Evolutionary conservation across 64 coral and sea anemone species (phyloP).

Genomic region (Pocillopora verrucosa): DNA sequence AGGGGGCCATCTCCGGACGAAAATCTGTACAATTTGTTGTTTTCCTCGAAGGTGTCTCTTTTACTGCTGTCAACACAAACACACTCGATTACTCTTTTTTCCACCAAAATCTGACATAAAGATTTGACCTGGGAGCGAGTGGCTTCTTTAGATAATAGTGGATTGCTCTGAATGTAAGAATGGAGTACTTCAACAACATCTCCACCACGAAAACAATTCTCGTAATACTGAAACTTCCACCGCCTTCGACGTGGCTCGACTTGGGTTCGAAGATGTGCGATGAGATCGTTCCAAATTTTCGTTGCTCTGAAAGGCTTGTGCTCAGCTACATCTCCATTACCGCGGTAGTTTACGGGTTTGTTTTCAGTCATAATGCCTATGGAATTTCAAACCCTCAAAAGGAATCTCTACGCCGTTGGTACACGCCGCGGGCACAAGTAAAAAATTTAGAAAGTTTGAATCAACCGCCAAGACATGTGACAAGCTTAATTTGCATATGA

Average conservation of each 20-base stretch:
- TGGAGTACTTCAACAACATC: constrained; percentile 82
- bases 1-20: neutral
- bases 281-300: constrained; percentile 94
- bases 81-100: constrained; percentile 79
- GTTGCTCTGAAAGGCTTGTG: constrained; percentile 89
- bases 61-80: constrained; percentile 35
- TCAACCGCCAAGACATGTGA: constrained; percentile 32
- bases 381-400: neutral
- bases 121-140: constrained; percentile 77
- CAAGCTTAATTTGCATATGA: neutral
- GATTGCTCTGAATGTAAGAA: constrained; percentile 73
- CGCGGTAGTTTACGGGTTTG: neutral
- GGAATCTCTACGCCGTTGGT: neutral
- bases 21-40: constrained; percentile 76
- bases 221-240: constrained; percentile 94
- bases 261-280: constrained; percentile 72
- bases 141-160: constrained; percentile 72
- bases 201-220: constrained; percentile 88
- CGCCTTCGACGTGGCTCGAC: constrained; percentile 73
- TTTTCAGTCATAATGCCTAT: constrained; percentile 11
- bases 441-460: neutral
- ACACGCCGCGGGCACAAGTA: neutral
- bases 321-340: neutral
- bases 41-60: constrained; percentile 68
- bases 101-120: constrained; percentile 82